These are phyloP conservation scores for Lithosia quadra DNA, from an alignment of 2,888 invertebrate genomes.

Conservation along the genomic window DNA sequence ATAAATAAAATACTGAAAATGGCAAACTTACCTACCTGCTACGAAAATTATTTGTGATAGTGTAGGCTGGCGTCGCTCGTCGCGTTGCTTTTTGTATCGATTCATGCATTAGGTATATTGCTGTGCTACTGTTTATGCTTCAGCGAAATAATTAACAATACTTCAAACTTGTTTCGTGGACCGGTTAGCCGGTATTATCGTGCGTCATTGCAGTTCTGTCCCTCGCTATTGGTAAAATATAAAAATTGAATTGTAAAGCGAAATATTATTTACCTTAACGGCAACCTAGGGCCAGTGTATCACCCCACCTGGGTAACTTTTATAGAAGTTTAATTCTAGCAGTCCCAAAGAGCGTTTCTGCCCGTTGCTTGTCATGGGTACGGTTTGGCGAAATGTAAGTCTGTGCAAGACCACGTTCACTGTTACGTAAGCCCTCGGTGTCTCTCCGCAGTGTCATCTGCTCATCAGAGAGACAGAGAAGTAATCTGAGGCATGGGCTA, in stretches of 20 bases:
- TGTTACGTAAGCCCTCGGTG: background rate
- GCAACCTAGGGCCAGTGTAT: background rate
- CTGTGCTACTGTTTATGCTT: slow-evolving; percentile 15
- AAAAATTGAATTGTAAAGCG: background rate
- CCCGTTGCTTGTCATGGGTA: background rate
- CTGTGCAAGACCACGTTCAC: background rate
- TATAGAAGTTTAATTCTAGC: background rate
- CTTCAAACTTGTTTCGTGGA: slow-evolving; percentile 12
- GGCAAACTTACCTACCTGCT: slow-evolving; percentile 2
- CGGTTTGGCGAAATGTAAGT: background rate
- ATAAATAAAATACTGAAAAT: slow-evolving; percentile 5
- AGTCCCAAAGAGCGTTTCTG: background rate
- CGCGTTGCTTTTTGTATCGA: slow-evolving; percentile 11
- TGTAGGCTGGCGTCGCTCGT: slow-evolving; percentile 3
- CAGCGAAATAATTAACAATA: slow-evolving; percentile 17
- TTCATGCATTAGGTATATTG: slow-evolving; percentile 6
- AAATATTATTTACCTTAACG: background rate
- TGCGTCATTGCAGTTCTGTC: slow-evolving; percentile 6
- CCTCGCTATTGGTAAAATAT: slow-evolving; percentile 7
- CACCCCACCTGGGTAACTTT: background rate
- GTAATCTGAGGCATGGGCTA: background rate
- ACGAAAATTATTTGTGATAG: slow-evolving; percentile 1
- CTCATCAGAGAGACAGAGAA: background rate
- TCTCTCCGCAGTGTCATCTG: background rate
- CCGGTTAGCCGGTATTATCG: slow-evolving; percentile 9